Percentiles rank a stretch among this genome's conserved stretches.
phyloP scores from a whole-genome alignment of 1,140 invertebrate species.

The Drosophila bipectinata region DNA sequence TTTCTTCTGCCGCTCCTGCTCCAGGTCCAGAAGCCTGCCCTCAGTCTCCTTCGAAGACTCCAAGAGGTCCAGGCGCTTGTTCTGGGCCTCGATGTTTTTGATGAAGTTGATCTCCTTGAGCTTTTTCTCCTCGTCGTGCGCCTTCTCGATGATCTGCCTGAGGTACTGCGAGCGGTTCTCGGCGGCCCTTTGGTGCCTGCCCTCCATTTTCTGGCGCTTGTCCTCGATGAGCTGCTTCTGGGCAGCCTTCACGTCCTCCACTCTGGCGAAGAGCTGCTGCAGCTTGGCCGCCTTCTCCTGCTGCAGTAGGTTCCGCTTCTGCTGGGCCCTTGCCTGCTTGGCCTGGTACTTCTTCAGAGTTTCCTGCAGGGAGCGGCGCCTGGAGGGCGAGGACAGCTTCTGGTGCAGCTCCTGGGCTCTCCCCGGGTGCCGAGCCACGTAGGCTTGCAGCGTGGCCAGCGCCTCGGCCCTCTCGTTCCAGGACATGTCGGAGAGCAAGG shows the following conservation, averaged over 20 bases:
- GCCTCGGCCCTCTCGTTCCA: slow-evolving; percentile 92
- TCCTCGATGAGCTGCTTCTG: slow-evolving; percentile 94
- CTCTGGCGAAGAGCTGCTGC: slow-evolving; percentile 93
- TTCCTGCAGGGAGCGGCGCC: slow-evolving; percentile 92
- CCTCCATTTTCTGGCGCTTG: slow-evolving; percentile 92
- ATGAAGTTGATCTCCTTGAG: slow-evolving; percentile 99
- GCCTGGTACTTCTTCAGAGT: slow-evolving; percentile 92
- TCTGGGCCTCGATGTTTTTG: slow-evolving; percentile 97
- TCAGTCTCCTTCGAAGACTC: slow-evolving; percentile 93
- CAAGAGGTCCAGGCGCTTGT: slow-evolving; percentile 95
- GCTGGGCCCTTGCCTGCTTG: slow-evolving; percentile 93
- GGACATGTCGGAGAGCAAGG: slow-evolving; percentile 90
- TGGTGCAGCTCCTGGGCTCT: slow-evolving; percentile 95
- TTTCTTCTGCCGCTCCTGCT: slow-evolving; percentile 87
- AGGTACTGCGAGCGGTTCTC: slow-evolving; percentile 93
- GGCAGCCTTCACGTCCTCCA: slow-evolving; percentile 95
- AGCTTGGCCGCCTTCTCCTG: slow-evolving; percentile 94
- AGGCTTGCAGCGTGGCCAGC: slow-evolving; percentile 89
- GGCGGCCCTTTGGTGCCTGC: slow-evolving; percentile 94
- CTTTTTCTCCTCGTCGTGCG: slow-evolving; percentile 98
- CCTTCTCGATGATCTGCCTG: slow-evolving; percentile 94
- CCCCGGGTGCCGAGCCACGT: slow-evolving; percentile 93
- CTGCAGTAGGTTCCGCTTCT: slow-evolving; percentile 91
- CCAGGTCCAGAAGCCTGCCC: slow-evolving; percentile 90
- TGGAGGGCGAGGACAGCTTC: slow-evolving; percentile 95